Base-by-base conservation (phyloP, 2,797 vertebrate genomes). In the Sebastes taczanowskii region DNA sequence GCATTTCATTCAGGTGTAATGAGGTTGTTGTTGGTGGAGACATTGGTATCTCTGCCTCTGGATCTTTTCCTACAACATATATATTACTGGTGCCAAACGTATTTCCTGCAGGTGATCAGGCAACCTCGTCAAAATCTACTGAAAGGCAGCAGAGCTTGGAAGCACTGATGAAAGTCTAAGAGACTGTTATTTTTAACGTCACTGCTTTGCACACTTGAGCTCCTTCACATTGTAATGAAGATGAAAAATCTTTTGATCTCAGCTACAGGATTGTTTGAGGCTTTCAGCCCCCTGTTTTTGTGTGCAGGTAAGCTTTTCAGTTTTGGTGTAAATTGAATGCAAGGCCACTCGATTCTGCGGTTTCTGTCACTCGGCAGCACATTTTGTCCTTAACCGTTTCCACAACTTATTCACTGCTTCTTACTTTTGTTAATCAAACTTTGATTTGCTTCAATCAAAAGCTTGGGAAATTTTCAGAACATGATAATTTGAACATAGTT, bases 1-100 rank as follows among this genome's bases (percentile, higher is more conserved):
- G 61, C 61, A 76, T 80, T 58, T 55, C 42, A 60, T 35, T 74
- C 53, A 53, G 63, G 63, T 83, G 10, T 52, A 86, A 77, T 38
- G 70, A 63, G 25, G 62, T 65, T 73, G 2, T 49, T 76, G 65
- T 67, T 74, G 46, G 35, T 60, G 34, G 68, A 59, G 22, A 68
- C 63, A 22, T 25, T 27, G 11, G 2, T 62, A 29, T 53, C 16
- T 59, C 27, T 65, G 35, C 67, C 16, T 69, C 62, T 77, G 63
- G 30, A 75, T 80, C 46, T 66, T 27, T 74, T 58, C 71, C 58
- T 46, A 22, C 46, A 25, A 29, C 49, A n/a, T 67, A 58, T 71
- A 23, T 30, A 49, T 60, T 67, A 61, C 3, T 74, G 72, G 52
- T 63, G 2, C 67, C 14, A 38, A 80, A 67, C 13, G 35, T 38